Evolutionary conservation across 64 coral and sea anemone genomes (phyloP).

Genomic region (Pocillopora damicornis): DNA sequence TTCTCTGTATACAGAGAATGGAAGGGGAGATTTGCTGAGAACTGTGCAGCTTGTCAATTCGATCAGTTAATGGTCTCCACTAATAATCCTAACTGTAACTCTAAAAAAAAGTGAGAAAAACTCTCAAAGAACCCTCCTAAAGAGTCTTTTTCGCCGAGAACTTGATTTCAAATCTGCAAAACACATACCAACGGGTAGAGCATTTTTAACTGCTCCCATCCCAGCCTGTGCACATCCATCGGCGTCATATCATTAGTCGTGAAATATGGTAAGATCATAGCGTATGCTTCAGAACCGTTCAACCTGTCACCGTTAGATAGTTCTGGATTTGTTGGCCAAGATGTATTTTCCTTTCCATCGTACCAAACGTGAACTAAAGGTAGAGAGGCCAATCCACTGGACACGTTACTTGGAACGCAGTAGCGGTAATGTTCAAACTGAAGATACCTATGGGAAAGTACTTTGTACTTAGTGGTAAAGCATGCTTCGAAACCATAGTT

Average conservation of each 20-base stretch:
- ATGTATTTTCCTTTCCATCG: constrained; percentile 56
- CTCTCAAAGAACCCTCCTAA: too few species aligned
- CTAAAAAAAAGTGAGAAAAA: too few species aligned
- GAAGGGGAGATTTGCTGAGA: too few species aligned
- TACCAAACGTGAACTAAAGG: constrained; percentile 71
- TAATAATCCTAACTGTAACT: too few species aligned
- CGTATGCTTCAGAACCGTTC: constrained; percentile 63
- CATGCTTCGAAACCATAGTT: not conserved
- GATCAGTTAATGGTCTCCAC: too few species aligned
- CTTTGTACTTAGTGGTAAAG: not conserved
- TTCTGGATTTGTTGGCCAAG: constrained; percentile 43
- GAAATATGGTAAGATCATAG: constrained; percentile 75
- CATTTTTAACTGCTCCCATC: constrained; percentile 39
- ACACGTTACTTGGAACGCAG: constrained; percentile 85
- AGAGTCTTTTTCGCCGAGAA: too few species aligned
- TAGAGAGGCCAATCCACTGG: constrained; percentile 77
- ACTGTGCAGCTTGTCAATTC: too few species aligned
- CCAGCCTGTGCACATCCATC: constrained; percentile 53
- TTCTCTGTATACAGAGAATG: too few species aligned
- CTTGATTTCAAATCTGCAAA: not conserved
- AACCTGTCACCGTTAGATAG: constrained; percentile 28
- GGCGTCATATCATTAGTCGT: constrained; percentile 76
- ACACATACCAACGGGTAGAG: constrained; percentile 74
- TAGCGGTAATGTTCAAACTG: constrained; percentile 62
- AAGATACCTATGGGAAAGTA: constrained; percentile 41